Evolutionary conservation across 2,113 vertebrate genomes (phyloP), one percentile per base, ranked within the genome.

Genomic region (Malurus melanocephalus): DNA sequence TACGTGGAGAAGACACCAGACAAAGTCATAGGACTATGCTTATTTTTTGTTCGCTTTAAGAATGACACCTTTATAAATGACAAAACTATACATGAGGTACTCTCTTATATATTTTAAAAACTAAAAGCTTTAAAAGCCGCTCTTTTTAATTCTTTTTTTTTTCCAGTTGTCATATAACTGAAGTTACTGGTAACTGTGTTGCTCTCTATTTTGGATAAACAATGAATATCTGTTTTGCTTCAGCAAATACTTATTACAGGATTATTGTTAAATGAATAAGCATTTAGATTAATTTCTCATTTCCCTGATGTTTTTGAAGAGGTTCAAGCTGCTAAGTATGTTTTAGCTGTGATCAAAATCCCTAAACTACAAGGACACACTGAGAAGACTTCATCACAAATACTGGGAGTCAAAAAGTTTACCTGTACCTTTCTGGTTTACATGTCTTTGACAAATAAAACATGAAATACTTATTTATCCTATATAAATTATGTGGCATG

Each of bases 1-100:
- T 97, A 97, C 42, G 13, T 98, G 82, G 96, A 97, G 42, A 81
- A 18, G 26, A 67, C 97, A 53, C 96, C 96, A 4, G 91, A 96
- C 7, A 94, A 91, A 80, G 92, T 98, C 2, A 53, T 77, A 67
- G 98, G 98, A 74, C 22, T 96, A 10, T 98, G 98, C 86, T 49
- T 98, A 11, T 96, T 96, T 89, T 98, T 98, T n/a, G n/a, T 96
- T 89, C 96, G 97, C 56, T 95, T 7, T 74, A 96, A 33, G 52
- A 97, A 93, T 65, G 97, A 98, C 60, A 28, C 52, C 27, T 9
- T 93, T 65, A 33, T 98, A 89, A 98, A 72, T 94, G 32, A 66
- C 40, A 97, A 98, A 94, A 98, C 73, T 60, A 94, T 98, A 88
- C 93, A 98, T 23, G 96, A 98, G 97, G 98, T 98, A 97, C 74